Base-by-base conservation (phyloP, 2,888 invertebrate genomes). In the Epiblema foenella region DNA sequence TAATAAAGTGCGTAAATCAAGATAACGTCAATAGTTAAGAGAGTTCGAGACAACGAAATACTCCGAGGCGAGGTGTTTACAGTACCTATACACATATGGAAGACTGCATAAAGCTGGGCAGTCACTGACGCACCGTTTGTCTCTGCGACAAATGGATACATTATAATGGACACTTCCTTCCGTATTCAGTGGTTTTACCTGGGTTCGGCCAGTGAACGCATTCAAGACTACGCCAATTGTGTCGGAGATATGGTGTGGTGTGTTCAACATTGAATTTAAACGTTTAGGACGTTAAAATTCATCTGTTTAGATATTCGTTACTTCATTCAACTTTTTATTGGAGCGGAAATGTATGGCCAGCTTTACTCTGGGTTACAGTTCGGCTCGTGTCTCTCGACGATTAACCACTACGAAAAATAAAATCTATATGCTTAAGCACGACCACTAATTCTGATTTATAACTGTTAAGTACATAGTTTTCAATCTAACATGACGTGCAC, bases 1-100 rank as follows among this genome's bases (percentile, higher is more conserved):
- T 89, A 89, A 90, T 90, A 90, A 90, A 89, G 86, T 82, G 82
- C 83, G 87, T 91, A 91, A 90, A 91, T 91, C 91, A 91, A 91
- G 91, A 91, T 91, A 90, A 88, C 87, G 89, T 90, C 90, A 87
- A 89, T 87, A 89, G 88, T 87, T 88, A 87, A 87, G 85, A 82
- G 81, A 86, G 84, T 85, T 84, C 81, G 85, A 88, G 83, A 87
- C 86, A 84, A 88, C 87, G 85, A 85, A 87, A 89, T 87, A 87
- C 88, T 87, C 84, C 83, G 81, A 76, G 79, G 79, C 82, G 80
- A 84, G 84, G 85, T 86, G 86, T 83, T 83, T 33, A 5, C 33
- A 33, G 33, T 87, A 85, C 83, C n/a, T 33, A 20, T 39, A 84
- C 85, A 86, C 83, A 81, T 84, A 82, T 81, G 81, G 77, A 77